These are phyloP conservation scores for Tragelaphus buxtoni DNA, from an alignment of 2,113 vertebrate species.

Conservation along the genomic window DNA sequence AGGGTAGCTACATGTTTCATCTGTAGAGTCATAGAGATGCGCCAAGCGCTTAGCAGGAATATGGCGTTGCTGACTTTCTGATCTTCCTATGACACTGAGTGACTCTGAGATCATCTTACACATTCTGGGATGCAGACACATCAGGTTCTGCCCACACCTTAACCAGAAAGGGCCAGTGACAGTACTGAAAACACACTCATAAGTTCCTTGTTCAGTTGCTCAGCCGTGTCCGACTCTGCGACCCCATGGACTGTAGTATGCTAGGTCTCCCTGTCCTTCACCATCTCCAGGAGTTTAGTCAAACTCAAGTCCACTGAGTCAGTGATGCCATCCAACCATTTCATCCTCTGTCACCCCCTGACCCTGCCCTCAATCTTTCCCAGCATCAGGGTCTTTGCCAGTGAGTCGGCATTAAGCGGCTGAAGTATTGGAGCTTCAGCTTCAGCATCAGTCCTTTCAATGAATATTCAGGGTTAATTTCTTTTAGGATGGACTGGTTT, in stretches of 20 bases:
- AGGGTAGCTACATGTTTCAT: accelerated
- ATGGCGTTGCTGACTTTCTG: neutral
- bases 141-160: neutral
- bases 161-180: neutral
- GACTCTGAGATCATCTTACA: neutral
- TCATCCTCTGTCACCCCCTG: neutral
- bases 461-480: neutral
- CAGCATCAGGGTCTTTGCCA: neutral
- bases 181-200: neutral
- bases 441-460: neutral
- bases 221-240: accelerated
- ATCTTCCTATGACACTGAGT: neutral
- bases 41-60: neutral
- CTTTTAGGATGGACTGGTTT: neutral
- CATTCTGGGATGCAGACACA: neutral
- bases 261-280: neutral
- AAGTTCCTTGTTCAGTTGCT: neutral
- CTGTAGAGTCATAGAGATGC: neutral
- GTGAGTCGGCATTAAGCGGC: neutral
- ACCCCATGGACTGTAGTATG: neutral
- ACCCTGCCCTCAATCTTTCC: neutral
- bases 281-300: neutral
- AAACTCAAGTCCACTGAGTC: neutral
- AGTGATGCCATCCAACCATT: neutral
- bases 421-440: neutral